phyloP scores from a whole-genome alignment of 2,888 invertebrate species.

The Volucella inflata region DNA sequence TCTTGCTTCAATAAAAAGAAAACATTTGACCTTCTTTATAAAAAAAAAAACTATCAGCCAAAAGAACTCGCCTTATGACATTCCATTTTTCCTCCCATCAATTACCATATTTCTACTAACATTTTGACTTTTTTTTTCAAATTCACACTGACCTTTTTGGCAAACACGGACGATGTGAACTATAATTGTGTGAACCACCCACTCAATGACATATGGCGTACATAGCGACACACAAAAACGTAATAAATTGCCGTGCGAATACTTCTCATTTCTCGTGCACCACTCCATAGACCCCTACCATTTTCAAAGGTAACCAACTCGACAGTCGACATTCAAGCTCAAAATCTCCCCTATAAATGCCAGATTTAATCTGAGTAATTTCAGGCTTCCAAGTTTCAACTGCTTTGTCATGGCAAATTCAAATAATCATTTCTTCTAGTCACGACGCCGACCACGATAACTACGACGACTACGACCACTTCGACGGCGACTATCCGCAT shows the following conservation, averaged over 20 bases:
- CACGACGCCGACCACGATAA: conserved; percentile 48
- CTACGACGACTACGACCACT: neutral
- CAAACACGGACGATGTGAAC: neutral
- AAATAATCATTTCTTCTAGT: conserved; percentile 50
- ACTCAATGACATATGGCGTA: conserved; percentile 28
- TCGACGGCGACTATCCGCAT: conserved; percentile 56
- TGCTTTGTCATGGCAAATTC: conserved; percentile 23
- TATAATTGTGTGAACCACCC: conserved; percentile 38
- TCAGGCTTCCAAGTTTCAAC: conserved; percentile 40
- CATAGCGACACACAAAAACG: conserved; percentile 8
- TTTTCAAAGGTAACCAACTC: conserved; percentile 44
- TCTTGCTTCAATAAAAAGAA: no score
- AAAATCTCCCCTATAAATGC: conserved; percentile 47
- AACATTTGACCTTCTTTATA: neutral
- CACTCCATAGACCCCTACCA: conserved; percentile 34
- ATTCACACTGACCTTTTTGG: no score
- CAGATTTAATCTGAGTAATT: conserved; percentile 70
- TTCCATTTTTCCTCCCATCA: neutral
- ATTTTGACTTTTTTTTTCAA: neutral
- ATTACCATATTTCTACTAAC: neutral
- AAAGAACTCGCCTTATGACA: neutral
- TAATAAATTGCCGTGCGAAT: conserved; percentile 51
- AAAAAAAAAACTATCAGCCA: neutral
- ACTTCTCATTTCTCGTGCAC: conserved; percentile 45
- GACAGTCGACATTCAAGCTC: conserved; percentile 20